phyloP scores from a whole-genome alignment of 1,140 invertebrate genomes.

The Scaptomyza hsui region DNA sequence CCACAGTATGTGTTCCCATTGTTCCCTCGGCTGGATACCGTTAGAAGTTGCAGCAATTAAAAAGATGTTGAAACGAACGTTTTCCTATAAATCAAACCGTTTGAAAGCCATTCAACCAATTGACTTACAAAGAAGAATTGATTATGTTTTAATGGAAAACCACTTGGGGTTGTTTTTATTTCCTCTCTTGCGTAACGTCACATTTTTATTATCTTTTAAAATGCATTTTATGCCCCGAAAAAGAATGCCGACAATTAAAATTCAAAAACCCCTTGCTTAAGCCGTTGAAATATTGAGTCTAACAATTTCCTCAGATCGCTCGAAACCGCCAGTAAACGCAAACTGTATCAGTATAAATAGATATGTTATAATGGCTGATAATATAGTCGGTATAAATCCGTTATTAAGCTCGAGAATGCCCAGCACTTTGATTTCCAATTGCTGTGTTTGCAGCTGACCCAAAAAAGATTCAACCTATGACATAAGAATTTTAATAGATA shows the following conservation, averaged over 20 bases:
- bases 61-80: neutral
- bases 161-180: neutral
- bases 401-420: conserved; percentile 72
- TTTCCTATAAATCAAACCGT: neutral
- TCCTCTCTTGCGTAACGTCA: neutral
- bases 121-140: conserved; percentile 2
- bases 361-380: conserved; percentile 73
- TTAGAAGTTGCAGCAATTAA: neutral
- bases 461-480: conserved; percentile 56
- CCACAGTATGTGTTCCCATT: neutral
- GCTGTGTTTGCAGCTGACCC: conserved; percentile 58
- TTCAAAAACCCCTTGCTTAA: neutral
- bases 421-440: conserved; percentile 69
- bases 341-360: conserved; percentile 74
- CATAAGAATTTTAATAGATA: neutral
- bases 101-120: neutral
- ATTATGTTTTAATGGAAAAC: neutral
- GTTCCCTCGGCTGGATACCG: neutral
- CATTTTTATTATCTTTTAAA: neutral
- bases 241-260: neutral
- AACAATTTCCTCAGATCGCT: conserved; percentile 40
- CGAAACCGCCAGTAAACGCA: conserved; percentile 67
- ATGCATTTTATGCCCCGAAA: neutral
- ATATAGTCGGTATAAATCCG: conserved; percentile 64
- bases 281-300: conserved; percentile 2